Base-by-base conservation (phyloP, 2,888 invertebrate genomes). In the Oscheius sp. region DNA sequence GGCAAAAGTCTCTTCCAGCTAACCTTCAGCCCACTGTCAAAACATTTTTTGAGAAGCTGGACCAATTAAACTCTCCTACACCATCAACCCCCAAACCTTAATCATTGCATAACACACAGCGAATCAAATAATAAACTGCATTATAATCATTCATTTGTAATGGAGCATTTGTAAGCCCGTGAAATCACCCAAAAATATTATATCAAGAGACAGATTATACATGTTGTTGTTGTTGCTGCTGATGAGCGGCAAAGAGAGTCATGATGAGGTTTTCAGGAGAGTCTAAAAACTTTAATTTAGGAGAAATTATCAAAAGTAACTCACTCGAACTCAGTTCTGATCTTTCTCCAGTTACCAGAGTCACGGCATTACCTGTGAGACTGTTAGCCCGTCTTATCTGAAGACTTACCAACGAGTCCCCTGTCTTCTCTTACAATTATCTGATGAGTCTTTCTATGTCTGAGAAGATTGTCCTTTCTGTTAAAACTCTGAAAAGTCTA, bases 381-480 rank as follows among this genome's bases (percentile, higher is more conserved):
- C 32, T 17, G 14, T 32, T 22, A 33, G 32, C n/a, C 32, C 54
- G n/a, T 4, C 17, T n/a, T n/a, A n/a, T n/a, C n/a, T n/a, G n/a
- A n/a, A n/a, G n/a, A n/a, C 44, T 59, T 26, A 59, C 59, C 41
- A 49, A 49, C 12, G 33, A 36, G 14, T 30, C 8, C 22, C 3
- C 30, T 28, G 32, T 33, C 36, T 28, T 50, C 62, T 30, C 36
- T 62, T 32, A 44, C 12, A 6, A 30, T 26, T 14, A 56, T 44
- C 2, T 30, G 32, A 24, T 67, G 67, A 1, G 67, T 67, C 30
- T 61, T 59, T 32, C 59, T 2, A 38, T 67, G 67, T 14, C 67
- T 22, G 4, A 67, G 24, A 22, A 67, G 61, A 22, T 67, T 67
- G 49, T 67, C 67, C 20, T 67, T 67, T 20, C 67, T 44, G 36